phyloP scores from a whole-genome alignment of 1,140 invertebrate species.

The Drosophila simulans region DNA sequence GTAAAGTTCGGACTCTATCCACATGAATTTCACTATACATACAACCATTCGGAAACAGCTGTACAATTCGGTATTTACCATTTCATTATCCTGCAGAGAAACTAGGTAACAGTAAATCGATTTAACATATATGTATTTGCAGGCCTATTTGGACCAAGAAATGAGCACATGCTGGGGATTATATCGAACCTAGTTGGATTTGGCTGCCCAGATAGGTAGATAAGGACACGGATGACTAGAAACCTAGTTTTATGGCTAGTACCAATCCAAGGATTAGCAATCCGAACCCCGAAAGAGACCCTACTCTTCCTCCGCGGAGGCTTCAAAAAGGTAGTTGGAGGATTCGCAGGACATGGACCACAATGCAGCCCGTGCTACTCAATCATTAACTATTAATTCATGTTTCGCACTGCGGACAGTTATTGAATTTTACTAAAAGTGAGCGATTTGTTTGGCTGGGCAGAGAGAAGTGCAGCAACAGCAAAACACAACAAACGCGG shows the following conservation, averaged over 20 bases:
- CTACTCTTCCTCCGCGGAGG: not conserved
- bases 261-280: not conserved
- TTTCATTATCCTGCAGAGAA: not conserved
- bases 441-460: conserved; percentile 39
- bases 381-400: conserved; percentile 23
- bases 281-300: no score
- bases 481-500: conserved; percentile 71
- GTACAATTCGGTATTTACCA: not conserved
- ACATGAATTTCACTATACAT: no score
- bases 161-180: not conserved
- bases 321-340: not conserved
- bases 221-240: not conserved
- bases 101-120: not conserved
- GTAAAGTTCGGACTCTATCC: no score
- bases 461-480: conserved; percentile 67
- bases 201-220: not conserved
- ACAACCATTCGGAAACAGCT: not conserved
- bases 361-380: not conserved
- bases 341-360: not conserved
- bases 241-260: not conserved
- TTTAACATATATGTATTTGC: not conserved
- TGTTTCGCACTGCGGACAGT: conserved; percentile 13
- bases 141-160: not conserved
- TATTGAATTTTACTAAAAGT: conserved; percentile 38
- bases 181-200: not conserved